Evolutionary conservation across 2,113 vertebrate genomes (phyloP), one percentile per base, ranked within the genome.

Genomic region (Rhynchomys soricoides): DNA sequence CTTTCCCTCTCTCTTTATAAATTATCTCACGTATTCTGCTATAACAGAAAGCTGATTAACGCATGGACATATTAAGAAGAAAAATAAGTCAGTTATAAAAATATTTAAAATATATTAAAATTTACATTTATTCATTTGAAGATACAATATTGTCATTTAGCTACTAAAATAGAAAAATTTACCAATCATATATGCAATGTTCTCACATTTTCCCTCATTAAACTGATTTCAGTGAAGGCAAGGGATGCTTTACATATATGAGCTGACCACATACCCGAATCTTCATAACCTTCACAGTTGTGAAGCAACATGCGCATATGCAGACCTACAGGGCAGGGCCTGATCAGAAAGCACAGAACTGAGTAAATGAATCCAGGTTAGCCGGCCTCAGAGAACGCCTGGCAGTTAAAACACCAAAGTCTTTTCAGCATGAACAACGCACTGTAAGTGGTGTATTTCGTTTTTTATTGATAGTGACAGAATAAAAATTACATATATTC

Each of bases 381-480:
- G 62, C 52, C 79, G 29, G 57, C 57, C 79, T 92, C 77, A 95
- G 70, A 93, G 64, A 70, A 90, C 82, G 26, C 17, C 17, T 90
- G 29, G 97, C 81, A 79, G 0, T 4, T 4, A 97, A 59, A 96
- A 92, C 37, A 97, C 45, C 6, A 94, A 96, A 86, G 83, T 96
- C 24, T 96, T 77, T 95, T 87, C 17, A 83, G 45, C 16, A 88
- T 95, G 88, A 97, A 98, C 31, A 96, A 97, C 97, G 26, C 29
- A 95, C 29, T 92, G 68, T 45, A 94, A 73, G 74, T 57, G 3
- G 43, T 94, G 50, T 9, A 88, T 71, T 85, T 45, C 29, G 92
- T 93, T 89, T 87, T 95, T 57, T 98, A 98, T 98, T 98, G 85
- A 97, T 68, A 21, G 87, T 96, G 82, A 86, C 59, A 97, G 29